phyloP scores from a whole-genome alignment of 2,797 vertebrate species.

The Pseudomugil tenellus region DNA sequence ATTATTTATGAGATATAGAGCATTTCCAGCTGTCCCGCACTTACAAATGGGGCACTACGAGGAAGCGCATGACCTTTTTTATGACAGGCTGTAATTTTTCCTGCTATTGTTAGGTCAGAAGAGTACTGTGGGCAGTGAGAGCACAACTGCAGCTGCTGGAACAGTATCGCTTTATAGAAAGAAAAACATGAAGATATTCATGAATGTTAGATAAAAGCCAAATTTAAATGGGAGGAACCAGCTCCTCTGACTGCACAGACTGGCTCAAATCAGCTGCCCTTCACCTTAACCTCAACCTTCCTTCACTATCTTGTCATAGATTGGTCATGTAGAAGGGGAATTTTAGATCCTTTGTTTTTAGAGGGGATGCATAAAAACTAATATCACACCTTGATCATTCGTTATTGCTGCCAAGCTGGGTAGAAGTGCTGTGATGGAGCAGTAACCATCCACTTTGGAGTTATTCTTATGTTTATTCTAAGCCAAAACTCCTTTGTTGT shows the following conservation, averaged over 20 bases:
- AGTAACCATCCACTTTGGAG: background rate
- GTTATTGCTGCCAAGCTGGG: conserved; percentile 15
- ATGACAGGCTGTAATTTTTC: conserved; percentile 63
- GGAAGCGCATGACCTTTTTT: conserved; percentile 50
- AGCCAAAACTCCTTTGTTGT: background rate
- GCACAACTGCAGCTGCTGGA: conserved; percentile 48
- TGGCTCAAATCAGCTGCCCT: conserved; percentile 1
- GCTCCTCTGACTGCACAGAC: background rate
- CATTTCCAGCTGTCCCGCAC: conserved; percentile 61
- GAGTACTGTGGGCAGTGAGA: conserved; percentile 36
- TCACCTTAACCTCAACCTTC: background rate
- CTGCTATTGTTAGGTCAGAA: conserved; percentile 49
- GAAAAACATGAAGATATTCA: conserved; percentile 21
- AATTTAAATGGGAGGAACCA: conserved; percentile 17
- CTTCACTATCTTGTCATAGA: conserved; percentile 1
- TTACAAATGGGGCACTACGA: conserved; percentile 45
- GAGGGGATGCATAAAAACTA: conserved; percentile 18
- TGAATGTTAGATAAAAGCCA: conserved; percentile 34
- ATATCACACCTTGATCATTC: conserved; percentile 13
- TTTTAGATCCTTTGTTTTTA: conserved; percentile 14
- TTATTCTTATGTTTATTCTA: too few species aligned
- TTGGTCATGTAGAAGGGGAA: conserved; percentile 1
- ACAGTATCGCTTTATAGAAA: conserved; percentile 23
- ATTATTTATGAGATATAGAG: conserved; percentile 60
- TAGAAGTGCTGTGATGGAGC: conserved; percentile 6